Base-by-base conservation (phyloP, 2,888 invertebrate genomes). In the Phortica magna region DNA sequence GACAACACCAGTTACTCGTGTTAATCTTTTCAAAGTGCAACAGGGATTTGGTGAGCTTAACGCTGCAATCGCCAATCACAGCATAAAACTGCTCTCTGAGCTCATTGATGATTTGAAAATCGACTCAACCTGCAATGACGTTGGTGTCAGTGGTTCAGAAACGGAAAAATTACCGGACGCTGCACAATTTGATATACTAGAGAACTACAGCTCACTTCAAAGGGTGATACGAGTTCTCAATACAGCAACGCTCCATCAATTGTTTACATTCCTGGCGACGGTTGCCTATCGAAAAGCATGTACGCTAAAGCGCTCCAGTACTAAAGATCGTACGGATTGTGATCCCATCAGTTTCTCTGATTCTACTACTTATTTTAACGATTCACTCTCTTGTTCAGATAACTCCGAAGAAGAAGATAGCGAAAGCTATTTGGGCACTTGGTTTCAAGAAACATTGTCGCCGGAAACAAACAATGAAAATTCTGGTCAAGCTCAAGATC, bases 311-410 rank as follows among this genome's bases (percentile, higher is more conserved):
- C 94, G 97, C 76, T 94, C 94, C 0, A 96, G 95, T 90, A 95
- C 96, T 85, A 96, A 96, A 92, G 93, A 94, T 87, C 93, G 93
- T 76, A 96, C 96, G 78, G 95, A 96, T 59, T 97, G 96, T 65
- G 98, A 98, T 90, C 96, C 96, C 70, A 94, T 95, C 78, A 96
- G 95, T 90, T 95, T 95, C 81, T 98, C 98, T 5, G 98, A 98
- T 92, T 98, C 98, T 10, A 98, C 98, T 70, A 98, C 98, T n/a
- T 98, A 97, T 93, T 98, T 98, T 92, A 98, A 98, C 92, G 98
- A 98, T 92, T 96, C 98, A 92, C 94, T 96, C 76, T 96, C 98
- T 88, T 97, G 97, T 91, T 97, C 97, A 0, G 97, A 97, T 89
- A 98, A 97, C 90, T 97, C 97, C 73, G 96, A 96, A 77, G 97